These are phyloP conservation scores for Corynorhinus townsendii DNA, from an alignment of 2,113 vertebrate genomes.

Conservation along the genomic window DNA sequence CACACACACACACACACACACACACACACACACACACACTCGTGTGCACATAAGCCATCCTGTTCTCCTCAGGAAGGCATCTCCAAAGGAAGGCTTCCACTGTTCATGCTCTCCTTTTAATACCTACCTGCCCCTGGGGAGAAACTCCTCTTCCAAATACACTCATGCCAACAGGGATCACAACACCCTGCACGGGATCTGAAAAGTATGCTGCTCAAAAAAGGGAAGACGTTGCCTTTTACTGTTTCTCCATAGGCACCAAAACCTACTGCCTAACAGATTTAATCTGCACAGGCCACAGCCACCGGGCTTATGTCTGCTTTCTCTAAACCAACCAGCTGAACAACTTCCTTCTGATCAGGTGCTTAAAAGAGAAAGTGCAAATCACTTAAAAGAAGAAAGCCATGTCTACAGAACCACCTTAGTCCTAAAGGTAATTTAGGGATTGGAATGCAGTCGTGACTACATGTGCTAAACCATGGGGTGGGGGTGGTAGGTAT, in stretches of 20 bases:
- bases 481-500: fast-evolving
- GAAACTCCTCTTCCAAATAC: neutral
- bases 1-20: neutral
- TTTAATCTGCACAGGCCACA: neutral
- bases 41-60: fast-evolving
- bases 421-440: neutral
- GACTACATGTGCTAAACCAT: neutral
- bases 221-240: neutral
- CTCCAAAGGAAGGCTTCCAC: neutral
- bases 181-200: neutral
- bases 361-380: neutral
- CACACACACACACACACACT: fast-evolving
- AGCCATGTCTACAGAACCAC: neutral
- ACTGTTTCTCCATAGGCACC: neutral
- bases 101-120: neutral
- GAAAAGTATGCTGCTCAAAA: neutral
- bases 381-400: neutral
- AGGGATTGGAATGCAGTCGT: neutral
- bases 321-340: neutral
- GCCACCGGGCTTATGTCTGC: neutral
- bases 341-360: neutral
- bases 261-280: neutral
- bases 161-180: neutral
- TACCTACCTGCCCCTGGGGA: no score
- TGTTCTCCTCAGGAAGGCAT: neutral